Evolutionary conservation across 2,797 vertebrate species (phyloP).

Genomic region (Galago senegalensis): DNA sequence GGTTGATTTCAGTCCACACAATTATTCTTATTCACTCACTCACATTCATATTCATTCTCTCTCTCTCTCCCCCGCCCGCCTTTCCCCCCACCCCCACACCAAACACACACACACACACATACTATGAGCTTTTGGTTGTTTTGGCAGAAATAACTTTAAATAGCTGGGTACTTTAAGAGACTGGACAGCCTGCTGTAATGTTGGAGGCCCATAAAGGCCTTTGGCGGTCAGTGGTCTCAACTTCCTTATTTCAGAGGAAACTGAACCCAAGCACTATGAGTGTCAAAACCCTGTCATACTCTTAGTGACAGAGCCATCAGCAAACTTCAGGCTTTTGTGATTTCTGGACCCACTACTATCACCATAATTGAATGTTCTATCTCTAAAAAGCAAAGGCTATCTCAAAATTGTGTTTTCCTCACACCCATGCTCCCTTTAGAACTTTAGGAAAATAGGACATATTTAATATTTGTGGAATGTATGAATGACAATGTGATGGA

Average conservation of each 20-base stretch:
- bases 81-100: no score
- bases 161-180: neutral
- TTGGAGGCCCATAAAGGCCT: slow-evolving; percentile 6
- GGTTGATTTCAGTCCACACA: neutral
- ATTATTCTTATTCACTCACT: slow-evolving; percentile 11
- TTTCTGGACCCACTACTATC: neutral
- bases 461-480: neutral
- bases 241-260: slow-evolving; percentile 38
- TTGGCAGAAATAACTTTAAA: slow-evolving; percentile 7
- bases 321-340: neutral
- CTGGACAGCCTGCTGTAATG: neutral
- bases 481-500: neutral
- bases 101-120: no score
- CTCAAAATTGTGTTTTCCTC: neutral
- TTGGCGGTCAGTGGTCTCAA: neutral
- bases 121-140: neutral
- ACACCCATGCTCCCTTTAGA: neutral
- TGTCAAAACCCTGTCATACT: neutral
- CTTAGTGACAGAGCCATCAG: neutral
- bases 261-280: neutral
- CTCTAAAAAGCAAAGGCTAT: neutral
- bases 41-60: neutral
- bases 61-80: neutral
- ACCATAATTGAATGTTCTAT: neutral
- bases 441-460: neutral